phyloP scores from a whole-genome alignment of 2,888 invertebrate genomes.

The Cistogaster globosa region DNA sequence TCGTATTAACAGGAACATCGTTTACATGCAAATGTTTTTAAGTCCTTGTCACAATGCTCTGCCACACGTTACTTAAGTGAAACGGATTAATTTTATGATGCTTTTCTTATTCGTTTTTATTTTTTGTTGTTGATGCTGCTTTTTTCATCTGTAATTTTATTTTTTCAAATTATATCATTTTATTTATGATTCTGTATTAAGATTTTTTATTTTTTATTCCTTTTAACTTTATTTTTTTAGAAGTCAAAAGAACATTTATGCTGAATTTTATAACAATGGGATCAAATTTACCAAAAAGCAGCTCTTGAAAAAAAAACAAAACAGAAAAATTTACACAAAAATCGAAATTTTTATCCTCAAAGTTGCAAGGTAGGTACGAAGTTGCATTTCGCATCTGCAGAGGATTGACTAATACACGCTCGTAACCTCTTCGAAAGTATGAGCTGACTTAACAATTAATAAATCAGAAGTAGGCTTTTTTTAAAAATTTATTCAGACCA shows the following conservation, averaged over 20 bases:
- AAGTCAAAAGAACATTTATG: constrained; percentile 30
- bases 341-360: no score
- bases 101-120: constrained; percentile 35
- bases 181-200: constrained; percentile 60
- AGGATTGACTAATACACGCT: no score
- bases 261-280: constrained; percentile 44
- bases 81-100: constrained; percentile 78
- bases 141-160: constrained; percentile 51
- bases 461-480: no score
- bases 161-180: constrained; percentile 62
- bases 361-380: no score
- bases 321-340: no score
- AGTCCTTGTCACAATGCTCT: constrained; percentile 67
- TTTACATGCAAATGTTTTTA: constrained; percentile 68
- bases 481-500: no score
- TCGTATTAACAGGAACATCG: constrained; percentile 45
- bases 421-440: no score
- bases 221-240: constrained; percentile 17
- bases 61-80: constrained; percentile 77
- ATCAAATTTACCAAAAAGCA: not conserved
- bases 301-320: no score
- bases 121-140: not conserved
- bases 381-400: no score
- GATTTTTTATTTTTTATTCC: constrained; percentile 27
- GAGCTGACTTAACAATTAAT: no score